Evolutionary conservation across 2,797 vertebrate genomes (phyloP), one percentile per base, ranked within the genome.

Genomic region (Clarias pachynema): DNA sequence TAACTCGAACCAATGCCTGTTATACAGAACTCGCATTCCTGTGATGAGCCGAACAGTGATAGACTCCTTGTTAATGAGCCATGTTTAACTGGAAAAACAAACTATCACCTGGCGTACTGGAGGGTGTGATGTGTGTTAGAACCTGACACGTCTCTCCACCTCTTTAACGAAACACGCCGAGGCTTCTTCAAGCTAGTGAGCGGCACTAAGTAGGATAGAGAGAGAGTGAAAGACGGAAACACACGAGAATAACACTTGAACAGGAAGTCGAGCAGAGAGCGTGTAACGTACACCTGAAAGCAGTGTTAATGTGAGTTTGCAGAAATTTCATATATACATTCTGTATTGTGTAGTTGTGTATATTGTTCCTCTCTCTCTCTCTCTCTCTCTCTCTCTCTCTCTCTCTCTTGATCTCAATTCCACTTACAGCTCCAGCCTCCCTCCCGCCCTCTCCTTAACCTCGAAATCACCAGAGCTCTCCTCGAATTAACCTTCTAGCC

Each of bases 401-500:
- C 53, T 53, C 40, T 73, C 44, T 15, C 7, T 9, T n/a, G 31
- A 34, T 68, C 26, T 18, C n/a, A 57, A 56, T n/a, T 65, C 68
- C 37, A 31, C 56, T 83, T 72, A 49, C 37, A 70, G 37, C 66
- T 72, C 53, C 49, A 79, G 83, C 68, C 66, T 68, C 34, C 62
- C 73, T 79, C 37, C 81, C 70, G 81, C 85, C 81, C 81, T 83
- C 57, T 77, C 74, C 62, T 82, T 82, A 83, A 83, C 85, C 81
- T 83, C 81, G 16, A 44, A 79, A 83, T 86, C 85, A 86, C 81
- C 66, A 79, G 74, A 70, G 65, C 74, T 83, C 75, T 79, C 37
- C 66, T 79, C 29, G 16, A 62, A 86, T 86, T 86, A 83, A 86
- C 85, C 85, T 86, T 79, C 65, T 63, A 72, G 65, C 81, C 81